Evolutionary conservation across 2,888 invertebrate species (phyloP), one percentile per base, ranked within the genome.

Genomic region (Miltochrista miniata): DNA sequence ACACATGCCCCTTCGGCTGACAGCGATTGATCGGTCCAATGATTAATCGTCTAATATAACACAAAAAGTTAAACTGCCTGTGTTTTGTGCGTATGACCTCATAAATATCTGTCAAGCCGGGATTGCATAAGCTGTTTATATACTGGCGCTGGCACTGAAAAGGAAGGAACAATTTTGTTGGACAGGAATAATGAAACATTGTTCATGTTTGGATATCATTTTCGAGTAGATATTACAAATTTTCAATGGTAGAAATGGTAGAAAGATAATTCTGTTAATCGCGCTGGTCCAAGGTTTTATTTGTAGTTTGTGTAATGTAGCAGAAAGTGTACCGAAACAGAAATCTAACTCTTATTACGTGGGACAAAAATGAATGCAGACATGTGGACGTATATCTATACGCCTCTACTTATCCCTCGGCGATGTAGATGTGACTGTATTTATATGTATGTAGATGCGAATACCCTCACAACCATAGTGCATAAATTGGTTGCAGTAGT

Each of bases 41-140:
- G 67, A 67, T 67, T 69, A 69, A 64, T 68, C 46, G 48, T 34
- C 54, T 48, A 59, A 68, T 69, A 61, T 69, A 61, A 68, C 64
- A 55, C 52, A 52, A 52, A 58, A 67, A 60, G 63, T 66, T 52
- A 52, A 41, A 49, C 48, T 38, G 44, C 7, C 43, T 42, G 41
- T 42, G 51, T 42, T 50, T 56, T 54, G 51, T 49, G 24, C 14
- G 47, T 39, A 34, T 36, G 33, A 44, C 48, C 40, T 52, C 40
- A 40, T 45, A 45, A 40, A 40, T 37, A 37, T 29, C 36, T 37
- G 36, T 37, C 14, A 9, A 8, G 11, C 11, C 8, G 29, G 14
- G 36, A 30, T 37, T 30, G 30, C n/a, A 29, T n/a, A 37, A 42
- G 13, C 14, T 14, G 41, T 5, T 11, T 42, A 0, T 42, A 30